phyloP scores from a whole-genome alignment of 1,140 invertebrate species.

The Armadillidium nasatum region DNA sequence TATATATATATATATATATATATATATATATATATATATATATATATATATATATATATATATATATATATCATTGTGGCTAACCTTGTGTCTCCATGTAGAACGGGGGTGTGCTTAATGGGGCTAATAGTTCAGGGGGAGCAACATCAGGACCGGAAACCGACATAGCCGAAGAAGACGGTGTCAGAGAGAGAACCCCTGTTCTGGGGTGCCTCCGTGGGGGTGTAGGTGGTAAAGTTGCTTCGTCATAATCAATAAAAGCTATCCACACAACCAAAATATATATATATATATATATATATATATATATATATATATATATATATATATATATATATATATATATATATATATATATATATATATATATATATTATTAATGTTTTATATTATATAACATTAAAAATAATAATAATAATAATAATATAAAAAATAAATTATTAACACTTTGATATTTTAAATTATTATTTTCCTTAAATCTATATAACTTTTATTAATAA shows the following conservation, averaged over 20 bases:
- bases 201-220: background rate
- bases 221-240: background rate
- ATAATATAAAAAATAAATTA: too few relatives aligned
- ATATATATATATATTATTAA: too few relatives aligned
- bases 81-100: background rate
- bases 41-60: conserved; percentile 20
- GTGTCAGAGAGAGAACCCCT: background rate
- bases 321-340: too few relatives aligned
- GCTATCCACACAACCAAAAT: too few relatives aligned
- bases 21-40: conserved; percentile 26
- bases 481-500: too few relatives aligned
- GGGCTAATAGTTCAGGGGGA: background rate
- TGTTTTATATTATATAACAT: too few relatives aligned
- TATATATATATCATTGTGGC: conserved; percentile 5
- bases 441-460: too few relatives aligned
- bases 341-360: too few relatives aligned
- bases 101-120: background rate
- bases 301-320: too few relatives aligned
- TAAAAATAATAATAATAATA: too few relatives aligned
- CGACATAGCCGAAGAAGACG: background rate
- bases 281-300: too few relatives aligned
- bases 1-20: conserved; percentile 18
- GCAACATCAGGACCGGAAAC: background rate
- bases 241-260: background rate
- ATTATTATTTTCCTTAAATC: too few relatives aligned